Evolutionary conservation across 2,888 invertebrate species (phyloP), one percentile per base, ranked within the genome.

Genomic region (Griposia aprilina): DNA sequence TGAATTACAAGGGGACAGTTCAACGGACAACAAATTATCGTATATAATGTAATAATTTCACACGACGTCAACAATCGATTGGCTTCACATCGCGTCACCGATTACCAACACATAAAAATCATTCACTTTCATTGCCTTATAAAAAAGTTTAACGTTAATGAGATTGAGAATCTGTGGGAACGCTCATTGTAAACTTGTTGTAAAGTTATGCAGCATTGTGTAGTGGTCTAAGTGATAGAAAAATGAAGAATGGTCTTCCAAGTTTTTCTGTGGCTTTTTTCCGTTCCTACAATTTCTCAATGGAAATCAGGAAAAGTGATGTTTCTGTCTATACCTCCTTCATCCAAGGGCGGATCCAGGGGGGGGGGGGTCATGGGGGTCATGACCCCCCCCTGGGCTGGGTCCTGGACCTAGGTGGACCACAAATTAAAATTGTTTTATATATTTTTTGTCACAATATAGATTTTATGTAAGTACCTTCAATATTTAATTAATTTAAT

Each of bases 81-180:
- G 76, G 76, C 82, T 87, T 87, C 87, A 87, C 90, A 88, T 84
- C 81, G 82, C 70, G 74, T 86, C 82, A 86, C 84, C 87, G 82
- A 90, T 88, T 85, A 78, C 52, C 68, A 8, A 45, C 23, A 50
- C 52, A 85, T 81, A 87, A 88, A 90, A 90, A 87, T 83, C 69
- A 74, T 80, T 92, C 88, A 90, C 92, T 92, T 92, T 92, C 92
- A 89, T 90, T 90, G 78, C 84, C 82, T 79, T 79, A 82, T 81
- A 77, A 85, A 90, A 89, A 89, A 87, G 78, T 67, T 69, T 55
- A 48, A 80, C 81, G 70, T 72, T 83, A 78, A 78, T 78, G 79
- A 82, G 69, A 69, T 85, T 82, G 15, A 78, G 62, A 73, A 75
- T 82, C 79, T 80, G 71, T 74, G 81, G 77, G 82, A 84, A 66